Evolutionary conservation across 2,113 vertebrate genomes (phyloP), one percentile per base, ranked within the genome.

Genomic region (Rhegmatorhina hoffmannsi): DNA sequence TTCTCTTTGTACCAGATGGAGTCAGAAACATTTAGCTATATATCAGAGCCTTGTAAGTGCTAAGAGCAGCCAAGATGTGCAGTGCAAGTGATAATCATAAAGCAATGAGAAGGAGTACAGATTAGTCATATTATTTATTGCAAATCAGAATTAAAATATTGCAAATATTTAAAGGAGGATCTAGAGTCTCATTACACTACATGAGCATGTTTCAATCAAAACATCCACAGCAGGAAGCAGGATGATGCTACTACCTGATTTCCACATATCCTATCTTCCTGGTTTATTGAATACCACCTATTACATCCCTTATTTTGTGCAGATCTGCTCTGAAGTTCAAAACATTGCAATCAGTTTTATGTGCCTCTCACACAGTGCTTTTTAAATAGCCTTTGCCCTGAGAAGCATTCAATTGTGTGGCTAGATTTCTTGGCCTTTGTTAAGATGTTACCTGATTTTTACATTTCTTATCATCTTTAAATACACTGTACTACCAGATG

Each of bases 1-100:
- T 94, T 92, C 69, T 87, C 28, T 89, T 96, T 85, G 77, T 82
- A 94, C 84, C 95, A 95, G 94, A 92, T 87, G 94, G 93, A 97
- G 87, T 85, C 70, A 89, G 93, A 95, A 94, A 89, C 79, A 59
- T 92, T 92, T 85, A 91, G 87, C 87, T 92, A 87, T 92, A 85
- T 91, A 95, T 92, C 91, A 96, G 78, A 75, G 70, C 46, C 67
- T 87, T 55, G 19, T 64, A 94, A 95, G 84, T 62, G 67, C 58
- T 92, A 89, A 94, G 89, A 94, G 84, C 82, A 85, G 81, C 62
- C 63, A 89, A 73, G 67, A 95, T 59, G 74, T 59, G 58, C 53
- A 31, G 58, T 8, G 55, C 25, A 76, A 95, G 66, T 49, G 81
- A 76, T 92, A 95, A 92, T 87, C 40, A 49, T 73, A 89, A 92